These are phyloP conservation scores for Austrolebias charrua DNA, from an alignment of 2,797 vertebrate species.

Conservation along the genomic window DNA sequence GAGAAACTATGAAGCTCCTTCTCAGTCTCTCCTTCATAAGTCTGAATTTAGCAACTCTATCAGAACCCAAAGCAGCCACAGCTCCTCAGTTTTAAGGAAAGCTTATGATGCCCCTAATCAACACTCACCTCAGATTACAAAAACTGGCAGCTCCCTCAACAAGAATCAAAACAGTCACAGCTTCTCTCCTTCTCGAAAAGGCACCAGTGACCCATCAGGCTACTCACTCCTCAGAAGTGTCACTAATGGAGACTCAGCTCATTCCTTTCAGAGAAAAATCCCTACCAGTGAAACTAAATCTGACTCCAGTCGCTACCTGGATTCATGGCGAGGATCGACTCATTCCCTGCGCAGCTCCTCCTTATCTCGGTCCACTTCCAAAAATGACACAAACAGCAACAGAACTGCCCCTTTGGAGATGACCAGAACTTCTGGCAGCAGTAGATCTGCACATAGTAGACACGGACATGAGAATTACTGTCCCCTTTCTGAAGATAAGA, in stretches of 20 bases:
- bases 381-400: conserved; percentile 44
- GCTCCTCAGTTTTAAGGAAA: conserved; percentile 50
- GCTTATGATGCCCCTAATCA: conserved; percentile 46
- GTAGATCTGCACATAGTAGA: conserved; percentile 48
- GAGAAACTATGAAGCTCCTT: conserved; percentile 51
- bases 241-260: conserved; percentile 50
- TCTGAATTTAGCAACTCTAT: conserved; percentile 41
- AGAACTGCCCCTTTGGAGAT: conserved; percentile 50
- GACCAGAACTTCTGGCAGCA: conserved; percentile 38
- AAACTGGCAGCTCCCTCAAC: conserved; percentile 42
- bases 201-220: conserved; percentile 47
- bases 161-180: conserved; percentile 39
- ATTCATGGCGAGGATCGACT: conserved; percentile 59
- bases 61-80: conserved; percentile 39
- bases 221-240: conserved; percentile 65
- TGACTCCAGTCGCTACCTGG: conserved; percentile 59
- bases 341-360: conserved; percentile 69
- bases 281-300: conserved; percentile 40
- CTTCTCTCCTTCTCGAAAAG: conserved; percentile 55
- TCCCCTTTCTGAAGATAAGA: conserved; percentile 43
- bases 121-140: conserved; percentile 44
- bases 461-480: conserved; percentile 30
- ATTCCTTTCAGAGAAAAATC: conserved; percentile 58
- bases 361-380: conserved; percentile 55
- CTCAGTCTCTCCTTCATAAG: conserved; percentile 58